Evolutionary conservation across 92 coral and sea anemone genomes (phyloP).

Genomic region (Plumapathes pennacea): DNA sequence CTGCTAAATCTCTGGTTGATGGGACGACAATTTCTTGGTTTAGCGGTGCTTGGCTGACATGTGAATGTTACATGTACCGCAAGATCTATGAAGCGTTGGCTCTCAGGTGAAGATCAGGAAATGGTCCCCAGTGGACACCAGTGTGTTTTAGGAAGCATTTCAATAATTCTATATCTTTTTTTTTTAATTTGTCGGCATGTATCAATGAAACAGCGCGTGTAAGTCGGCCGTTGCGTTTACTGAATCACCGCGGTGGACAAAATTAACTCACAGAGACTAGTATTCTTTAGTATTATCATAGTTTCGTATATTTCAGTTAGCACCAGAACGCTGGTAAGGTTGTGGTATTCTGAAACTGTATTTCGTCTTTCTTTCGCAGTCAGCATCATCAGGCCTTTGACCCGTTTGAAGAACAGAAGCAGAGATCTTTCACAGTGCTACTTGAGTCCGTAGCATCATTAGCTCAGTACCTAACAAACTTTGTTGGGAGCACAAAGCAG

Average conservation of each 20-base stretch:
- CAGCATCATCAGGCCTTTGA: slow-evolving; percentile 80
- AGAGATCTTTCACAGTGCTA: slow-evolving; percentile 69
- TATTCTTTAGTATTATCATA: too few relatives aligned
- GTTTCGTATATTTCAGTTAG: too few relatives aligned
- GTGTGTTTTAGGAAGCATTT: too few relatives aligned
- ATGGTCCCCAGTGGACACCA: too few relatives aligned
- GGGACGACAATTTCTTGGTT: slow-evolving; percentile 61
- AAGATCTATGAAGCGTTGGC: slow-evolving; percentile 85
- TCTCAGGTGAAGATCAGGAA: slow-evolving; percentile 80
- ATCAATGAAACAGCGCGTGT: not conserved
- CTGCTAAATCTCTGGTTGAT: slow-evolving; percentile 61
- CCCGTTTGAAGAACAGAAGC: slow-evolving; percentile 83
- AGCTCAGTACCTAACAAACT: slow-evolving; percentile 60
- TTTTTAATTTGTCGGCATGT: not conserved
- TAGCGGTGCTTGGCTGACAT: slow-evolving; percentile 85
- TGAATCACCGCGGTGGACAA: too few relatives aligned
- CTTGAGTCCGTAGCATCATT: slow-evolving; percentile 62
- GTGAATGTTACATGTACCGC: slow-evolving; percentile 93
- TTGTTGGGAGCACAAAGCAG: slow-evolving; percentile 14
- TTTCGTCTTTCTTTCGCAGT: too few relatives aligned
- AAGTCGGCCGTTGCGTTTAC: not conserved
- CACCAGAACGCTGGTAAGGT: too few relatives aligned
- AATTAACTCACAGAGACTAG: too few relatives aligned
- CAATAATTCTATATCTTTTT: not conserved
- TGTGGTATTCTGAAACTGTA: too few relatives aligned